Evolutionary conservation across 2,113 vertebrate genomes (phyloP).

Genomic region (Eptesicus fuscus): DNA sequence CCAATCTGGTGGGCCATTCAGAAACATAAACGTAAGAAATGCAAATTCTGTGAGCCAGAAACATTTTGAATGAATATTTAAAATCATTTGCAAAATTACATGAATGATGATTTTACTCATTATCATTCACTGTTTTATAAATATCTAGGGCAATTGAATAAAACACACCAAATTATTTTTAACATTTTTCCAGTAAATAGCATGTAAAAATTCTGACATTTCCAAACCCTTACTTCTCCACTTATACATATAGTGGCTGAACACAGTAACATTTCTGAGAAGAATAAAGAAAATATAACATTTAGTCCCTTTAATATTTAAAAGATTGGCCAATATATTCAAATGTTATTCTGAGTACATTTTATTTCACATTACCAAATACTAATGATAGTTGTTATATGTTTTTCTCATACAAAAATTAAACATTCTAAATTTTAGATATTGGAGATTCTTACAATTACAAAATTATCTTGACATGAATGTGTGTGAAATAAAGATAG

Average conservation of each 20-base stretch:
- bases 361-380: constrained; percentile 34
- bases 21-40: not conserved
- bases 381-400: not conserved
- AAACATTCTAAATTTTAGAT: constrained; percentile 43
- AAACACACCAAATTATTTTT: not conserved
- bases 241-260: not conserved
- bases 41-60: not conserved
- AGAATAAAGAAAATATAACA: not conserved
- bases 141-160: not conserved
- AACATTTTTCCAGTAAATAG: not conserved
- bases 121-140: not conserved
- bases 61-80: constrained; percentile 14
- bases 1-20: not conserved
- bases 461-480: not conserved
- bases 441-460: not conserved
- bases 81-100: not conserved
- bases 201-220: not conserved
- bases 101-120: not conserved
- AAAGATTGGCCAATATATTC: not conserved
- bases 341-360: not conserved
- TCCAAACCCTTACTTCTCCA: not conserved
- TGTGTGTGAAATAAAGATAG: not conserved
- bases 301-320: not conserved
- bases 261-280: not conserved
- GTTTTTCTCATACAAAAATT: constrained; percentile 26